Conservation (phyloP, 1,140 invertebrate genomes). For the Drosophila azteca region DNA sequence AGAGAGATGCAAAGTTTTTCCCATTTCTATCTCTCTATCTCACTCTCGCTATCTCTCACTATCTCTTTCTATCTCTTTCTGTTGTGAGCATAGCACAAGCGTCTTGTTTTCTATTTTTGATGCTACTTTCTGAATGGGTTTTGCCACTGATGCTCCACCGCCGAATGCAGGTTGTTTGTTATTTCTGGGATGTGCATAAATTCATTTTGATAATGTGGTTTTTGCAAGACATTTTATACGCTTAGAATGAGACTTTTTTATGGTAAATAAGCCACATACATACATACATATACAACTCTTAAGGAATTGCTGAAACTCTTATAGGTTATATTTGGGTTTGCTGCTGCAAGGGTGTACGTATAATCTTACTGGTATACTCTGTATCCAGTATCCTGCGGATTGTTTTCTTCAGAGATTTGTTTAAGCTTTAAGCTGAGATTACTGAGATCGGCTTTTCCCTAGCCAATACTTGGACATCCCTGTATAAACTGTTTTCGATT, state of each 20-base stretch:
- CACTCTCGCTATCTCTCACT: too few species aligned
- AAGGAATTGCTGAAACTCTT: too few species aligned
- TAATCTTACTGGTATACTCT: neutral
- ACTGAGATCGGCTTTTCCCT: constrained; percentile 20
- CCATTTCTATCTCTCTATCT: constrained; percentile 24
- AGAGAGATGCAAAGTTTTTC: constrained; percentile 55
- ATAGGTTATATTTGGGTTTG: too few species aligned
- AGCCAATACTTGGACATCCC: too few species aligned
- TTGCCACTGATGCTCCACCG: constrained; percentile 2
- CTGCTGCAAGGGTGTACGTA: too few species aligned
- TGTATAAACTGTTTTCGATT: too few species aligned
- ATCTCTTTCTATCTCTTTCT: too few species aligned
- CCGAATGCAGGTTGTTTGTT: constrained; percentile 63
- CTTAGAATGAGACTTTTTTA: too few species aligned
- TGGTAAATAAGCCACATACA: too few species aligned
- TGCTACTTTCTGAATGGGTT: constrained; percentile 25
- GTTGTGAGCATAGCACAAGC: constrained; percentile 38
- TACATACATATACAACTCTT: too few species aligned
- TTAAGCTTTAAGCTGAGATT: constrained; percentile 46
- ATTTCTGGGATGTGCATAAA: constrained; percentile 78
- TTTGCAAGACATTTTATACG: constrained; percentile 35
- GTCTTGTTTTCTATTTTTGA: constrained; percentile 49
- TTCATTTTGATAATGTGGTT: constrained; percentile 78
- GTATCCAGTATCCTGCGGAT: constrained; percentile 30
- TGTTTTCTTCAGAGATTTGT: constrained; percentile 65